Base-by-base conservation (phyloP, 2,888 invertebrate species). In the Lasioglossum oenotherae region DNA sequence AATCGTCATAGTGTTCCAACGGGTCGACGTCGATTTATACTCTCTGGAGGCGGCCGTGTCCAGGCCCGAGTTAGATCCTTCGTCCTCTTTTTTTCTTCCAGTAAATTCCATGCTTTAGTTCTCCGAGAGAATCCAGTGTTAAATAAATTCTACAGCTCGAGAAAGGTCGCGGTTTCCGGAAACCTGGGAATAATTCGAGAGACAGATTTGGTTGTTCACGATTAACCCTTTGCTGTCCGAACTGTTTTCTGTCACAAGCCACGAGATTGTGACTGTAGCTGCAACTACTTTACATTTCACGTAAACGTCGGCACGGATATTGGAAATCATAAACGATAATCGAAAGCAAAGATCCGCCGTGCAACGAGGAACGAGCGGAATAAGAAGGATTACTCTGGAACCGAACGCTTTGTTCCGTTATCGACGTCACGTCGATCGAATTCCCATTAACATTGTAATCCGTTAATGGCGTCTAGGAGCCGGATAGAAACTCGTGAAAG, bases 371-470 rank as follows among this genome's bases (percentile, higher is more conserved):
- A 60, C 19, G 4, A 74, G 71, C 14, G 4, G 27, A 53, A 76
- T 72, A 73, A 76, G 44, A 72, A 76, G 44, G 27, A 72, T 27
- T 46, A 6, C 19, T 71, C 35, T 6, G 19, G 3, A 8, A 67
- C 35, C 31, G 35, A 31, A 64, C 27, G 64, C 64, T 64, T 64
- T 64, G 64, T 64, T 16, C 64, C 64, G 64, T 64, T 64, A 69
- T 35, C 67, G 67, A 69, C 67, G 35, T 19, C 73, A 44, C 46
- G 71, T 49, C 73, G 60, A 74, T 78, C 77, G 81, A 81, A 78
- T 78, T 81, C 35, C 81, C 74, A 81, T 84, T 81, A 84, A 84
- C 77, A 60, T 81, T 53, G 46, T 78, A 78, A 82, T 74, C 69
- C 74, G 74, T 74, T 82, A 78, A 75, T 46, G 78, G 41, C 46